Evolutionary conservation across 2,797 vertebrate genomes (phyloP).

Genomic region (Monodelphis domestica): DNA sequence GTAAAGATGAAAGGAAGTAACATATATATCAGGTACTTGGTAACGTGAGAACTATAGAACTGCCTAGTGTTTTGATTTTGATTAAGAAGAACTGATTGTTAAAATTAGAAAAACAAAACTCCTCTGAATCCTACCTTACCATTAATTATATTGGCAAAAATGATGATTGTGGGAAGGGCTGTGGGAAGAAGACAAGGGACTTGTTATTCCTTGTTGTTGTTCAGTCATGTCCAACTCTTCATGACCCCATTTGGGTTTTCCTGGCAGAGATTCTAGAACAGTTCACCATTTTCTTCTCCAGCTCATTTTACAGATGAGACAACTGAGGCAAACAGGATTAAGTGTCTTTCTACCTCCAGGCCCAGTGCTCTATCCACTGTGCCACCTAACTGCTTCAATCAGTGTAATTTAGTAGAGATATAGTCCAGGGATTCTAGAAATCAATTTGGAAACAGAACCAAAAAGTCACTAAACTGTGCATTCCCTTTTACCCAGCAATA

Average conservation of each 20-base stretch:
- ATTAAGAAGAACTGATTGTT: not conserved
- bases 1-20: not conserved
- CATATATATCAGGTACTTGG: not conserved
- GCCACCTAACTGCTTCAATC: too few relatives aligned
- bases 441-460: not conserved
- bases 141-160: not conserved
- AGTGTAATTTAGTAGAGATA: not conserved
- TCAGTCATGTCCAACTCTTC: too few relatives aligned
- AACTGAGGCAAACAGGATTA: too few relatives aligned
- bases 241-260: too few relatives aligned
- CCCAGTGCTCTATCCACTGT: too few relatives aligned
- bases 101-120: not conserved
- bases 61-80: too few relatives aligned
- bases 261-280: too few relatives aligned
- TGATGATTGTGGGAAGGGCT: not conserved
- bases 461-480: not conserved
- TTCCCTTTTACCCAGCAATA: not conserved
- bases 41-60: not conserved
- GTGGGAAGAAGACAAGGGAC: not conserved
- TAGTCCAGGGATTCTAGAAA: not conserved
- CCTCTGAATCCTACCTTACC: not conserved
- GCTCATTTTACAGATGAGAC: too few relatives aligned
- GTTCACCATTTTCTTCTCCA: too few relatives aligned
- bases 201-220: too few relatives aligned
- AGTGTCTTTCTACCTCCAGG: too few relatives aligned